A percentile compares a stretch with the other conserved stretches of the same genome.
Evolutionary conservation across 2,797 vertebrate species (phyloP).

Genomic region (Thalassophryne amazonica): DNA sequence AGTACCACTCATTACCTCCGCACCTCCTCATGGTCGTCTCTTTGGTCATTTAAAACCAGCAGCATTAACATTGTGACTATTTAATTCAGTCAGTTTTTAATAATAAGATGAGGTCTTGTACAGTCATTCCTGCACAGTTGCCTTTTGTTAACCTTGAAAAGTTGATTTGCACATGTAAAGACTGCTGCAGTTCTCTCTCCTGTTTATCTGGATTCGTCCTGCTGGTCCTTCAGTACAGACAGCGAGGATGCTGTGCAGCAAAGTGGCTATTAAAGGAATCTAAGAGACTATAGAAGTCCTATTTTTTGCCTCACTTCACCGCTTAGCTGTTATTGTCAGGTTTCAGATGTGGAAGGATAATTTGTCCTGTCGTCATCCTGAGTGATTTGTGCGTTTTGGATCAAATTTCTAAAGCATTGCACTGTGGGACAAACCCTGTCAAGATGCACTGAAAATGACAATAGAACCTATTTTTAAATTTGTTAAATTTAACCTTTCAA

Average conservation of each 20-base stretch:
- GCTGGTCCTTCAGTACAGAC: background rate
- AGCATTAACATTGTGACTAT: background rate
- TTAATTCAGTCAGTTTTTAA: slow-evolving; percentile 20
- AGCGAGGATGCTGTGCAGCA: no score
- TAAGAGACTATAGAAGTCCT: slow-evolving; percentile 2
- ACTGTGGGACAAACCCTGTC: background rate
- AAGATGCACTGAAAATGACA: background rate
- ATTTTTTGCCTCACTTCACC: background rate
- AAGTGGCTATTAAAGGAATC: slow-evolving; percentile 6
- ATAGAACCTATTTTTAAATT: background rate
- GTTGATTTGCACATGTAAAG: slow-evolving; percentile 3
- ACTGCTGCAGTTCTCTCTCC: background rate
- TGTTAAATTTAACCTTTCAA: background rate
- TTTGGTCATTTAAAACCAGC: slow-evolving; percentile 1
- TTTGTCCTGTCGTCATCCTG: no score
- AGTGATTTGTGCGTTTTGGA: no score
- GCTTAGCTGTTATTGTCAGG: background rate
- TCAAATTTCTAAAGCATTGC: slow-evolving; percentile 14
- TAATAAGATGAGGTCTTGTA: slow-evolving; percentile 5
- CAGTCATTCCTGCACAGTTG: background rate
- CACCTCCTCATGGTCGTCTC: slow-evolving; percentile 6
- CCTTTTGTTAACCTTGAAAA: slow-evolving; percentile 6
- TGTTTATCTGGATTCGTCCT: no score
- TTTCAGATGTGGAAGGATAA: background rate
- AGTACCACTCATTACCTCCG: slow-evolving; percentile 1